Percentiles rank a stretch among this genome's conserved stretches.
Conservation (phyloP, 2,888 invertebrate species). For the Nineta flava region DNA sequence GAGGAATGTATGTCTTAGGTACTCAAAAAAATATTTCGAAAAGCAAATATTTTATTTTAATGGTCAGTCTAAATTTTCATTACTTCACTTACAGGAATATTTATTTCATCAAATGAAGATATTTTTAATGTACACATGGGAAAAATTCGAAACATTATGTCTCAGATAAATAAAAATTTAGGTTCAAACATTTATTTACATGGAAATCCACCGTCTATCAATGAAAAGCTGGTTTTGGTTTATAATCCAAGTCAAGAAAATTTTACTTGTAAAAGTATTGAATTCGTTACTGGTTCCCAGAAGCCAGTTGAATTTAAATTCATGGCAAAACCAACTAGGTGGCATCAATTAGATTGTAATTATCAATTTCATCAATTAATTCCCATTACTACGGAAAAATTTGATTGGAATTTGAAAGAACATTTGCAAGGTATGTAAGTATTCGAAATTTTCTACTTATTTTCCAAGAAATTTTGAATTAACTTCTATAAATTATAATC, state of each 20-base stretch:
- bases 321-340: constrained; percentile 48
- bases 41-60: neutral
- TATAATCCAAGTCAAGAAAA: constrained; percentile 36
- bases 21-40: constrained; percentile 5
- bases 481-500: too few species aligned
- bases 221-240: constrained; percentile 50
- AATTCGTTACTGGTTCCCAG: constrained; percentile 35
- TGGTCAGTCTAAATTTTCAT: neutral
- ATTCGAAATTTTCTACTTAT: too few species aligned
- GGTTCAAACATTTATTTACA: constrained; percentile 38
- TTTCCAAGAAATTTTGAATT: too few species aligned
- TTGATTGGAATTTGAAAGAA: constrained; percentile 46
- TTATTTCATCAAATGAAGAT: constrained; percentile 52
- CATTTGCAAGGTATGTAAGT: constrained; percentile 42
- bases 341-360: constrained; percentile 61
- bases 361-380: constrained; percentile 62
- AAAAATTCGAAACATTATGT: constrained; percentile 41
- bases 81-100: constrained; percentile 41
- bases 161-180: constrained; percentile 38
- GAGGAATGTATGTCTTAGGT: constrained; percentile 75
- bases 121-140: constrained; percentile 38
- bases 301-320: constrained; percentile 67
- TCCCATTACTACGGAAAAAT: constrained; percentile 45
- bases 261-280: constrained; percentile 47
- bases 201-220: constrained; percentile 34